These are phyloP conservation scores for Harmothoe impar DNA, from an alignment of 2,888 invertebrate genomes.

Conservation along the genomic window DNA sequence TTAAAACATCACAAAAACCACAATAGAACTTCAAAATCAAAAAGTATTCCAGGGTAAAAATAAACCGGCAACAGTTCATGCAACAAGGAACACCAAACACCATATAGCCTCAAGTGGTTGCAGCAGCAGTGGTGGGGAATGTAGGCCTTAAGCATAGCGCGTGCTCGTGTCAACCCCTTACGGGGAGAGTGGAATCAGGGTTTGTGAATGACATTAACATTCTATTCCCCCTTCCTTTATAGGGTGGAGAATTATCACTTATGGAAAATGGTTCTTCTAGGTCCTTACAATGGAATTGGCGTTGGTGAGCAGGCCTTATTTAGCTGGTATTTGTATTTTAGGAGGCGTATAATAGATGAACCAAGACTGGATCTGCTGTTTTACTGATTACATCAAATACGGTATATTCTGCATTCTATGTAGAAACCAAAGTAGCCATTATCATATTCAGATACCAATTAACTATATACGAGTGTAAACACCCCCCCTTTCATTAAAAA, in stretches of 20 bases:
- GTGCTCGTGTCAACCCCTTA: slow-evolving; percentile 8
- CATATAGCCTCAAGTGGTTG: neutral
- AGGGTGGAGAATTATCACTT: neutral
- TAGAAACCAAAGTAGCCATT: too few relatives aligned
- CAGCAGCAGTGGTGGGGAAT: neutral
- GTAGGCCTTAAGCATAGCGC: slow-evolving; percentile 38
- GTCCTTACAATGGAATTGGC: neutral
- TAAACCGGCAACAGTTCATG: slow-evolving; percentile 29
- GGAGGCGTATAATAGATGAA: neutral
- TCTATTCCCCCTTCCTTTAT: neutral
- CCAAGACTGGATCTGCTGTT: neutral
- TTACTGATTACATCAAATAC: neutral
- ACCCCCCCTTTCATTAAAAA: too few relatives aligned
- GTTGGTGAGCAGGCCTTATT: slow-evolving; percentile 27
- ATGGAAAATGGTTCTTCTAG: neutral
- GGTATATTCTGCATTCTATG: neutral
- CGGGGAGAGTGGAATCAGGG: neutral
- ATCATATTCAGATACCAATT: too few relatives aligned
- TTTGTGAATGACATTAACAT: neutral
- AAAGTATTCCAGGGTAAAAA: too few relatives aligned
- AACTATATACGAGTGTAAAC: too few relatives aligned
- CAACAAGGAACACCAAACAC: slow-evolving; percentile 54
- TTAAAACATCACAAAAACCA: too few relatives aligned
- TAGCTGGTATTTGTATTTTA: slow-evolving; percentile 23
- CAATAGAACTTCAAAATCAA: too few relatives aligned